Evolutionary conservation across 2,888 invertebrate genomes (phyloP), one percentile per base, ranked within the genome.

Genomic region (Macaria liturata): DNA sequence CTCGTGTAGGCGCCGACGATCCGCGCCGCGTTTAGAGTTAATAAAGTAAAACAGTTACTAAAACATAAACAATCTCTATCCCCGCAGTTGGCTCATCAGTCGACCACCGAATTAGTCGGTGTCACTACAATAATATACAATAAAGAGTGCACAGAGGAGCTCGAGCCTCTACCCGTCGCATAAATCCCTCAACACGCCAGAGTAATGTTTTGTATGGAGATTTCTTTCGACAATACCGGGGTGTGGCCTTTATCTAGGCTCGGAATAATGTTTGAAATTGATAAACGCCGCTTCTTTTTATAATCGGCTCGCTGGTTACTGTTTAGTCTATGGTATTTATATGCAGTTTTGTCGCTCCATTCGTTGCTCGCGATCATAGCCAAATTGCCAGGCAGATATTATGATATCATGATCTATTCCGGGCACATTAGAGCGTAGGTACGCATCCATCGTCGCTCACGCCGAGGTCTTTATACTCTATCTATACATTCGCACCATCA

Each of bases 151-250:
- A 78, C 80, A 76, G 81, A 77, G 77, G 78, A 80, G 76, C 74
- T 76, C 78, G 76, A 76, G 78, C 83, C 51, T 76, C 78, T 72
- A 70, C 75, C 80, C 85, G 86, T 87, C 90, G 85, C 84, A 91
- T 91, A 91, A 91, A 91, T 91, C 91, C 80, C 71, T 91, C 91
- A 89, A 83, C 91, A 88, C 84, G 61, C 66, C 67, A 74, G 84
- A 88, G 83, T 90, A 88, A 91, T 90, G 91, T 91, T 91, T 90
- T 91, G 91, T 91, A 91, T 91, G 88, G 90, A 91, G 91, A 88
- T 91, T 91, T 91, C 91, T 91, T 91, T 91, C 91, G 84, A 84
- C 91, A 83, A 80, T 73, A 75, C 77, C 71, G 82, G 84, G 84
- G 83, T 74, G 80, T 86, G 84, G 86, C 83, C 86, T 87, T 84